Evolutionary conservation across 2,888 invertebrate species (phyloP).

Genomic region (Leucania comma): DNA sequence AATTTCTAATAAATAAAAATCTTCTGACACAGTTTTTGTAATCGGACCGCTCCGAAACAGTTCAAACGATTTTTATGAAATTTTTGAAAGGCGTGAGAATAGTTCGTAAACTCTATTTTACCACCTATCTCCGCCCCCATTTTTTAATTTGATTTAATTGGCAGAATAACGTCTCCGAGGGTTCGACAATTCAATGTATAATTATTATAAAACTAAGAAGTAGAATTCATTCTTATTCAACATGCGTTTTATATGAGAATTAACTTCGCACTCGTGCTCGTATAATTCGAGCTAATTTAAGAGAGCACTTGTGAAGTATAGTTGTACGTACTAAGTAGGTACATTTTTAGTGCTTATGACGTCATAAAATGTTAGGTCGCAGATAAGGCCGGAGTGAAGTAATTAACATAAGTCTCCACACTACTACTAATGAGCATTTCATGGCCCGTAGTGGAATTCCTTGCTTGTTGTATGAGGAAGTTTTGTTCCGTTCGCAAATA

Average conservation of each 20-base stretch:
- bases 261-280: slow-evolving; percentile 29
- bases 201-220: background rate
- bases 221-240: slow-evolving; percentile 43
- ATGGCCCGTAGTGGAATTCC: slow-evolving; percentile 23
- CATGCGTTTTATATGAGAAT: slow-evolving; percentile 34
- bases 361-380: slow-evolving; percentile 43
- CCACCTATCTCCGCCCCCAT: no score
- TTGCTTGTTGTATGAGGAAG: slow-evolving; percentile 12
- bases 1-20: no score
- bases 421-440: slow-evolving; percentile 44
- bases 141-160: no score
- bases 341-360: slow-evolving; percentile 53
- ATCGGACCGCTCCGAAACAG: no score
- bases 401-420: slow-evolving; percentile 51
- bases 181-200: background rate
- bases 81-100: no score
- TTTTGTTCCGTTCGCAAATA: slow-evolving; percentile 4
- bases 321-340: slow-evolving; percentile 40
- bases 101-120: no score
- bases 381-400: slow-evolving; percentile 45
- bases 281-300: slow-evolving; percentile 46
- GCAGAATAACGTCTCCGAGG: background rate
- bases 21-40: no score
- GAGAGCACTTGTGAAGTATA: slow-evolving; percentile 45
- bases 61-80: no score